Base-by-base conservation (phyloP, 2,888 invertebrate genomes). In the Uropetala carovei region DNA sequence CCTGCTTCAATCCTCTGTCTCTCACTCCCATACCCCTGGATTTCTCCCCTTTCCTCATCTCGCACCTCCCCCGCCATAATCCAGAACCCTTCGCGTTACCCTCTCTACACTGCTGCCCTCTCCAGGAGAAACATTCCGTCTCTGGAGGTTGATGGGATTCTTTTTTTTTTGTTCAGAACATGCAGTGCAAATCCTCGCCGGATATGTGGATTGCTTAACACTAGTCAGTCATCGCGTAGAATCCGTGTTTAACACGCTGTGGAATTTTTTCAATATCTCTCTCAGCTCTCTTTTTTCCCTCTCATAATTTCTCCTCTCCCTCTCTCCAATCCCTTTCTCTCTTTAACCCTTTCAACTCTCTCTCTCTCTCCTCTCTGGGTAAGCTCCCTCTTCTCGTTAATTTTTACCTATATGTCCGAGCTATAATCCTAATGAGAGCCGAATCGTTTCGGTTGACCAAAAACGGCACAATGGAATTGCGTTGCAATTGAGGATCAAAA, bases 381-480 rank as follows among this genome's bases (percentile, higher is more conserved):
- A 18, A 18, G 64, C n/a, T 5, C 14, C 5, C 64, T 18, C 43
- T 18, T 27, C 43, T 56, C n/a, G 84, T 43, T 84, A 56, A 57
- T 84, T 84, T 84, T 57, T 84, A 18, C 57, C 84, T n/a, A 43
- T 84, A 56, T 56, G 57, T 84, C 30, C 82, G 27, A 68, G 68
- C 22, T 27, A 75, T 75, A 75, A 75, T 27, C 75, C 75, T 75
- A 75, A 75, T 27, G 75, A 75, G 75, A 27, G 11, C 75, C 22
- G 75, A 75, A 75, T 75, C 75, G 75, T 75, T 27, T 68, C 68
- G n/a, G 68, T 68, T 68, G 68, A 68, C 68, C 68, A 68, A 68
- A n/a, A 27, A 18, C 75, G 75, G 75, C 75, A 75, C 75, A 75
- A 75, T 75, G 75, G 75, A 75, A 75, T 75, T 27, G 68, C 68